These are phyloP conservation scores for Phrynocephalus versicolor DNA, from an alignment of 2,113 vertebrate species.

Conservation along the genomic window DNA sequence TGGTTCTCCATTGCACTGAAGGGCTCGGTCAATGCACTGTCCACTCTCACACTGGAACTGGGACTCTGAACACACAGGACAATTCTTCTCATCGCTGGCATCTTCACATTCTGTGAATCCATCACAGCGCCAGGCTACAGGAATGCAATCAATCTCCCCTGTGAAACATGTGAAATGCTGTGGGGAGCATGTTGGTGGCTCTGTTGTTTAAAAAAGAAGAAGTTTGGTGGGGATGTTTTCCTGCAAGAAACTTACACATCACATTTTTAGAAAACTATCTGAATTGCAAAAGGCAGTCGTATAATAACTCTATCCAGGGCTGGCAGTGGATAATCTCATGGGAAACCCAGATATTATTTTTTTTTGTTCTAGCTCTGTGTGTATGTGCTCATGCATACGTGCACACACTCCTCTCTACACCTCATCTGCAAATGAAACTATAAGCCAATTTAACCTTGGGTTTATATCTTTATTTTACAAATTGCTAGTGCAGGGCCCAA, in stretches of 20 bases:
- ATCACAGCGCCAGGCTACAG: slow-evolving; percentile 93
- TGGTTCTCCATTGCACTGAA: slow-evolving; percentile 89
- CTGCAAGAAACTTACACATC: neutral
- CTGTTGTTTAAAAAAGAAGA: slow-evolving; percentile 74
- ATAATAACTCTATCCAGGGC: neutral
- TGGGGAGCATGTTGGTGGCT: slow-evolving; percentile 95
- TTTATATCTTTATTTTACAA: neutral
- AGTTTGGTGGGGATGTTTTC: neutral
- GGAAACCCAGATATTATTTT: no score
- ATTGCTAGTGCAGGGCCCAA: neutral
- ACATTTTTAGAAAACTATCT: neutral
- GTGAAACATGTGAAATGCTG: slow-evolving; percentile 95
- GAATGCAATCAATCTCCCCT: slow-evolving; percentile 97
- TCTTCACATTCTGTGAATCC: slow-evolving; percentile 93
- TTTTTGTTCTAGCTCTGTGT: no score
- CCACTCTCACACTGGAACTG: slow-evolving; percentile 96
- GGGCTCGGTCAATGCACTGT: slow-evolving; percentile 86
- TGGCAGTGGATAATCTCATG: neutral
- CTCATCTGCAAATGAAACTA: no score
- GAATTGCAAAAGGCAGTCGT: no score
- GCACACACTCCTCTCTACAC: no score
- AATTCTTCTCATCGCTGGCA: slow-evolving; percentile 92
- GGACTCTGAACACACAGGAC: slow-evolving; percentile 88
- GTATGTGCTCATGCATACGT: no score
- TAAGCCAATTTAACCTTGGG: no score